Evolutionary conservation across 2,888 invertebrate genomes (phyloP), one percentile per base, ranked within the genome.

Genomic region (Eupeodes luniger): DNA sequence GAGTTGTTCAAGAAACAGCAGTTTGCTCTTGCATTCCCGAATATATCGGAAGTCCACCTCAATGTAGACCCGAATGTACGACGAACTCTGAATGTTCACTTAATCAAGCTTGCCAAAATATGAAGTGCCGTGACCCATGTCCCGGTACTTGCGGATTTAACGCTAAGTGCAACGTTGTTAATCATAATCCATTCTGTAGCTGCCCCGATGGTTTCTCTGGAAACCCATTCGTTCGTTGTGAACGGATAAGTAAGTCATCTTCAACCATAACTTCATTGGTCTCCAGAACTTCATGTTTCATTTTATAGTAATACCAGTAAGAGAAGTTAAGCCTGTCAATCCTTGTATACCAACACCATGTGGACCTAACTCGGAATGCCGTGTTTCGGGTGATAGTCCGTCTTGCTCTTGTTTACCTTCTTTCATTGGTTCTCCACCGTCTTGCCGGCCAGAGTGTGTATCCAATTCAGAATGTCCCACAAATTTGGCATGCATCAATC

Each of bases 91-190:
- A 97, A 92, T 97, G 97, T 92, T 91, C 95, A 11, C 95, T 95
- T 83, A 95, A 95, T 90, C 94, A 95, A 90, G 96, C 96, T 14
- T 97, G 97, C 91, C 95, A 96, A 84, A 95, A 95, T 90, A 95
- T 95, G 91, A 96, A 96, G 94, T 97, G 96, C 91, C 94, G 95
- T 92, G 96, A 97, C 92, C 96, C 97, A 49, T 97, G 96, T 90
- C 95, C 95, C 4, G 96, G 96, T 55, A 95, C 96, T 10, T 97
- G 97, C 91, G 97, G 96, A 40, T 93, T 95, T 66, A 95, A 95
- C 90, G 96, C 97, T 4, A 91, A 95, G 64, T 97, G 97, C 91
- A 95, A 94, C 89, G 96, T 96, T n/a, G 95, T 95, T 36, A 96
- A 96, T 90, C 97, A 97, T 91, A 95, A 95, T 90, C 96, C 97